These are phyloP conservation scores for Myripristis jacobus DNA, from an alignment of 2,797 vertebrate genomes.

Conservation along the genomic window DNA sequence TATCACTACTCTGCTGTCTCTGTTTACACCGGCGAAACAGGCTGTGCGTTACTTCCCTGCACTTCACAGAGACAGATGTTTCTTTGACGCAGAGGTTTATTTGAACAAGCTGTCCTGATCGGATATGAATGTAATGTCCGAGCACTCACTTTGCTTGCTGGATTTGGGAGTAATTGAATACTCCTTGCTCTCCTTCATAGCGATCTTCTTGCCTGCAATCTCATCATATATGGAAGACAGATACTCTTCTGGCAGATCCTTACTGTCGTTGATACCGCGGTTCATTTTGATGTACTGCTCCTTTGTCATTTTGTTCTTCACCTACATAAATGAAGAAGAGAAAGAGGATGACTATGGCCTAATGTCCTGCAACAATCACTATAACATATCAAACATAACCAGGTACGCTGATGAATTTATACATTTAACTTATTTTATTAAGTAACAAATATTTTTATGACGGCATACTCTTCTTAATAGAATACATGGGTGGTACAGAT, in stretches of 20 bases:
- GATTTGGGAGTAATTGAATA: slow-evolving; percentile 92
- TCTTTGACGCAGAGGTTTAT: too few species aligned
- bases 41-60: background rate
- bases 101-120: background rate
- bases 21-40: background rate
- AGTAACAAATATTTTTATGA: too few species aligned
- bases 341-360: background rate
- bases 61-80: too few species aligned
- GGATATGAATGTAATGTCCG: background rate
- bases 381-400: too few species aligned
- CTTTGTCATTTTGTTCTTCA: slow-evolving; percentile 99
- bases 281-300: slow-evolving; percentile 99
- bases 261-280: slow-evolving; percentile 96
- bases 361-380: too few species aligned
- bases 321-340: slow-evolving; percentile 73
- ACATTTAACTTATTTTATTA: too few species aligned
- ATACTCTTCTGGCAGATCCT: slow-evolving; percentile 96
- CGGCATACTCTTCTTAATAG: too few species aligned
- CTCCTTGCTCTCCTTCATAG: slow-evolving; percentile 97
- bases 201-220: slow-evolving; percentile 97
- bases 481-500: too few species aligned
- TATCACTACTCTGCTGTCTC: background rate
- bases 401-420: too few species aligned
- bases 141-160: slow-evolving; percentile 91
- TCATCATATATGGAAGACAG: slow-evolving; percentile 95